Conservation (phyloP, 2,797 vertebrate species). For the Spea hammondii region DNA sequence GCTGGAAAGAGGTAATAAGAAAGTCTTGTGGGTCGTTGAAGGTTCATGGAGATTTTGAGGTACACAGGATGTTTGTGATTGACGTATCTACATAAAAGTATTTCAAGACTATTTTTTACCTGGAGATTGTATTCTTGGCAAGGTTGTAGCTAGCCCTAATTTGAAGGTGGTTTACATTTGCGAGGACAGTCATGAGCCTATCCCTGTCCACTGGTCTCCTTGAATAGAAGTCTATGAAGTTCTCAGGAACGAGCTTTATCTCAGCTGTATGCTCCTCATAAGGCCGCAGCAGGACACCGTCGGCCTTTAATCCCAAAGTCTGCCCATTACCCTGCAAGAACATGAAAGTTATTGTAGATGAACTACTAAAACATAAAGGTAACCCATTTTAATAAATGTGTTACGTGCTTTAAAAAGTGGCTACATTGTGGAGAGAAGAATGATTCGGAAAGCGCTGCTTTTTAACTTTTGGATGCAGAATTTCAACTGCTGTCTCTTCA, state of each 20-base stretch:
- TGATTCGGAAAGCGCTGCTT: no score
- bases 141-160: slow-evolving; percentile 78
- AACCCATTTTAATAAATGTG: background rate
- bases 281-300: slow-evolving; percentile 66
- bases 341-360: background rate
- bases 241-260: slow-evolving; percentile 69
- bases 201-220: slow-evolving; percentile 72
- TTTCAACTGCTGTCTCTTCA: no score
- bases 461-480: no score
- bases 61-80: background rate
- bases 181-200: slow-evolving; percentile 80
- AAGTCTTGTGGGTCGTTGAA: no score
- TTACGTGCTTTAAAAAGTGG: background rate
- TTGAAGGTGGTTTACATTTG: slow-evolving; percentile 74
- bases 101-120: slow-evolving; percentile 63
- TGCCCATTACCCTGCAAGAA: slow-evolving; percentile 77
- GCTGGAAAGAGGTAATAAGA: no score
- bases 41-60: no score
- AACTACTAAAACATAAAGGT: no score
- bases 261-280: slow-evolving; percentile 69
- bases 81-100: background rate
- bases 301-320: slow-evolving; percentile 66
- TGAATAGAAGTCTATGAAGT: slow-evolving; percentile 71
- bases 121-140: slow-evolving; percentile 69
- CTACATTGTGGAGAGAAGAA: no score